Evolutionary conservation across 2,888 invertebrate genomes (phyloP).

Genomic region (Lepidocyrtoides sp.): DNA sequence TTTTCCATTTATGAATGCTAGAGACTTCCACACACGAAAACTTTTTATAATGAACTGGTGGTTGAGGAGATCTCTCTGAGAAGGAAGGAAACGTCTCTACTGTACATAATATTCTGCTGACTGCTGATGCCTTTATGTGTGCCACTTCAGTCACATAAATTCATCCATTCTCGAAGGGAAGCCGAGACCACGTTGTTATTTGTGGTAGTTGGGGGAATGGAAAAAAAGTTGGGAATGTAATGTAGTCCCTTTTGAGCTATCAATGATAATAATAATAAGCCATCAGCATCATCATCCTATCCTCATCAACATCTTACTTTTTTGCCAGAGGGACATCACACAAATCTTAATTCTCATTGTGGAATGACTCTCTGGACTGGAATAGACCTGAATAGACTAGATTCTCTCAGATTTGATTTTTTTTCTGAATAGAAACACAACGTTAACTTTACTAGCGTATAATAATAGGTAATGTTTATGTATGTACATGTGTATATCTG

Average conservation of each 20-base stretch:
- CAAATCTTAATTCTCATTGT: slow-evolving; percentile 46
- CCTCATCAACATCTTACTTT: slow-evolving; percentile 73
- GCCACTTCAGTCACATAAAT: slow-evolving; percentile 75
- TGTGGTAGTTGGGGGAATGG: not conserved
- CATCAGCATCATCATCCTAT: slow-evolving; percentile 38
- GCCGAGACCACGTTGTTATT: slow-evolving; percentile 28
- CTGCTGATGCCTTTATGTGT: slow-evolving; percentile 10
- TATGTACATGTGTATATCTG: not conserved
- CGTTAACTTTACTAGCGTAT: too few relatives aligned
- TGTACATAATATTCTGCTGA: not conserved
- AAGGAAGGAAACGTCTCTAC: not conserved
- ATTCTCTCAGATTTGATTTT: not conserved
- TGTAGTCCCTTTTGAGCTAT: slow-evolving; percentile 53
- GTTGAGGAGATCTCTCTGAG: not conserved
- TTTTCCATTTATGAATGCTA: too few relatives aligned
- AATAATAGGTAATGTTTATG: too few relatives aligned
- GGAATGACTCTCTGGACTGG: slow-evolving; percentile 52
- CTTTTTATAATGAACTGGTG: not conserved
- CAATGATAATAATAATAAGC: slow-evolving; percentile 73
- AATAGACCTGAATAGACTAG: slow-evolving; percentile 39
- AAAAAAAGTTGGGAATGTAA: slow-evolving; percentile 17
- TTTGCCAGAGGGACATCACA: slow-evolving; percentile 77
- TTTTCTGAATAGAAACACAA: not conserved
- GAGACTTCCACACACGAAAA: not conserved
- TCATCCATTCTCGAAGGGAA: slow-evolving; percentile 72